A percentile compares a stretch with the other conserved stretches of the same genome.
Conservation (phyloP, 1,140 invertebrate species). For the Pseudoatta argentina region DNA sequence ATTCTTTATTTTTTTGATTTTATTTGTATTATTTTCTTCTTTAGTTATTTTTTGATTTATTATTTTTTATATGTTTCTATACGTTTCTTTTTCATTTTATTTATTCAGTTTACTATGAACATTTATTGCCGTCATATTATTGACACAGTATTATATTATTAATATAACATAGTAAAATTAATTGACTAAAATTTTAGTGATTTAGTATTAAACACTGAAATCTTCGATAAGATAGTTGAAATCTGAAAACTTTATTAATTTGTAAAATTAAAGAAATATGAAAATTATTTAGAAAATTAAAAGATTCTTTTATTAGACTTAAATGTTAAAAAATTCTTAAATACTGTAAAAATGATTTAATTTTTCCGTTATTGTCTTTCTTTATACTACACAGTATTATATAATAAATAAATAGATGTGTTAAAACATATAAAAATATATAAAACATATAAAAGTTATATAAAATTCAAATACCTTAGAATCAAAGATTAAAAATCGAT, state of each 20-base stretch:
- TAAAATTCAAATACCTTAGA: not conserved
- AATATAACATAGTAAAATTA: conserved; percentile 27
- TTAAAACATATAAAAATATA: conserved; percentile 10
- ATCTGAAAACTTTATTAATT: not conserved
- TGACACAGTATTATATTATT: conserved; percentile 43
- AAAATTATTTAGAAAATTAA: conserved; percentile 15
- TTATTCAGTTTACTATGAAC: conserved; percentile 42
- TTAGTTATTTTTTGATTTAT: conserved; percentile 18
- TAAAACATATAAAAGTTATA: conserved; percentile 15
- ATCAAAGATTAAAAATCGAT: conserved; percentile 2
- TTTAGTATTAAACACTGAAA: conserved; percentile 33
- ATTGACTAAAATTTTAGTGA: conserved; percentile 34
- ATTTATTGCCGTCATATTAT: conserved; percentile 36
- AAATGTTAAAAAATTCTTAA: not conserved
- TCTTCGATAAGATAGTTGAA: not conserved
- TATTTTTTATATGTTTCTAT: conserved; percentile 29
- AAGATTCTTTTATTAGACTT: not conserved
- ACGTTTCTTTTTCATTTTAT: conserved; percentile 12
- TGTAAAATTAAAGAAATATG: not conserved
- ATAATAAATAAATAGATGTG: conserved; percentile 8
- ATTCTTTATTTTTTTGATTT: conserved; percentile 6
- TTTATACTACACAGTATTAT: conserved; percentile 32
- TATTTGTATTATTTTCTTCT: conserved; percentile 39
- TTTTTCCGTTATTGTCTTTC: conserved; percentile 1
- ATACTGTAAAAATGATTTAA: conserved; percentile 33